Evolutionary conservation across 2,113 vertebrate genomes (phyloP), one percentile per base, ranked within the genome.

Genomic region (Anseranas semipalmata): DNA sequence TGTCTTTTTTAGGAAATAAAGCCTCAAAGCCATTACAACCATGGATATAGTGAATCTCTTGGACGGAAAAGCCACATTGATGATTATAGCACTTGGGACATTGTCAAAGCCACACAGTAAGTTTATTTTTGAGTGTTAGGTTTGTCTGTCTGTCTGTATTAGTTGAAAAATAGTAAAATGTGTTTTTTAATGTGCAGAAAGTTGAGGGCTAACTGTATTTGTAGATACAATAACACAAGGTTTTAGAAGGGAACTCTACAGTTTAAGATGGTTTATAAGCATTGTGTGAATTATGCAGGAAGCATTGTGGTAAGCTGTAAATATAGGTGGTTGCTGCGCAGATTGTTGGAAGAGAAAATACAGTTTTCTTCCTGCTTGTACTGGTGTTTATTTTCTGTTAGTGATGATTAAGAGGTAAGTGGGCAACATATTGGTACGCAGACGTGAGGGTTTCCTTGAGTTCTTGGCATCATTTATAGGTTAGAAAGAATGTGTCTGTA

Each of bases 51-150:
- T 71, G 99, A 99, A 96, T 98, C 97, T 46, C 97, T 99, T 75
- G 99, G 98, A 90, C 99, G 99, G 74, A 99, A 99, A 92, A 99
- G 98, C 96, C 99, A 99, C 79, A 98, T 99, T 96, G 99, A 99
- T 70, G 99, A 99, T 98, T 99, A 99, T 81, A 99, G 99, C 97
- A 99, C 99, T 74, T 99, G 99, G 99, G 99, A 99, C 97, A 99
- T 99, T 45, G 99, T 99, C 97, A 99, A 99, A 98, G 99, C 99
- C 88, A 99, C 99, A 87, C 99, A 99, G 99, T 99, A 98, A 99
- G 99, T 98, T 81, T 48, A 3, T 90, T 93, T 89, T 89, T n/a
- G 53, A 55, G 19, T 56, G 17, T 72, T 82, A 82, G 8, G 30
- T 78, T 96, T 93, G 12, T 65, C 6, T 35, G 7, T 75, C 37